Percentiles rank a stretch among this genome's conserved stretches.
phyloP scores from a whole-genome alignment of 2,888 invertebrate species.

The Bellardia pandia region DNA sequence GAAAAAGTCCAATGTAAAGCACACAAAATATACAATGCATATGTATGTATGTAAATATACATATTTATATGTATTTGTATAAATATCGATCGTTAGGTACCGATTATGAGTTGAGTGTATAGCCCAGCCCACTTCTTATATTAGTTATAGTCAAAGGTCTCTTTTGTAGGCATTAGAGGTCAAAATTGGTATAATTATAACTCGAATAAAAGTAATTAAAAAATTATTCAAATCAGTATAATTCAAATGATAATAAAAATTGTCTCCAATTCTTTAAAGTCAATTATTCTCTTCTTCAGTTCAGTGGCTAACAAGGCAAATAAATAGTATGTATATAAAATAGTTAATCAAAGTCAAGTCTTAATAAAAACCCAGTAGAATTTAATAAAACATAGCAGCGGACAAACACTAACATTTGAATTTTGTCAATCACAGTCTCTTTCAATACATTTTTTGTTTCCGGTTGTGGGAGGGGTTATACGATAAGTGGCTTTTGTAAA shows the following conservation, averaged over 20 bases:
- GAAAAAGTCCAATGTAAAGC: slow-evolving; percentile 8
- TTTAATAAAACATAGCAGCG: neutral
- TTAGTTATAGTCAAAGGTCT: slow-evolving; percentile 14
- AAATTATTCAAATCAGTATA: too few relatives aligned
- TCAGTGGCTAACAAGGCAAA: too few relatives aligned
- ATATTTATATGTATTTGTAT: too few relatives aligned
- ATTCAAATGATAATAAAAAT: too few relatives aligned
- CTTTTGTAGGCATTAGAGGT: neutral
- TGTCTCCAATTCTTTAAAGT: too few relatives aligned
- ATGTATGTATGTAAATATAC: too few relatives aligned
- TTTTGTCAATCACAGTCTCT: slow-evolving; percentile 18
- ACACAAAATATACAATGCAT: slow-evolving; percentile 12
- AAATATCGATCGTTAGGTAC: slow-evolving; percentile 15
- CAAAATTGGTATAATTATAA: neutral
- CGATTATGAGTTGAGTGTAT: slow-evolving; percentile 6
- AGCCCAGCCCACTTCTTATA: slow-evolving; percentile 21
- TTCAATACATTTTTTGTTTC: neutral
- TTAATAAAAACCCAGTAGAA: too few relatives aligned
- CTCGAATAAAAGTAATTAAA: too few relatives aligned
- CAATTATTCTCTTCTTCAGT: too few relatives aligned
- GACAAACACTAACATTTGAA: neutral
- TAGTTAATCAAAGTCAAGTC: too few relatives aligned
- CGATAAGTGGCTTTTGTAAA: neutral
- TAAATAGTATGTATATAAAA: too few relatives aligned
- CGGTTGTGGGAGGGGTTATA: slow-evolving; percentile 5